Conservation (phyloP, 2,797 vertebrate genomes). For the Melanotaenia trifasciata region DNA sequence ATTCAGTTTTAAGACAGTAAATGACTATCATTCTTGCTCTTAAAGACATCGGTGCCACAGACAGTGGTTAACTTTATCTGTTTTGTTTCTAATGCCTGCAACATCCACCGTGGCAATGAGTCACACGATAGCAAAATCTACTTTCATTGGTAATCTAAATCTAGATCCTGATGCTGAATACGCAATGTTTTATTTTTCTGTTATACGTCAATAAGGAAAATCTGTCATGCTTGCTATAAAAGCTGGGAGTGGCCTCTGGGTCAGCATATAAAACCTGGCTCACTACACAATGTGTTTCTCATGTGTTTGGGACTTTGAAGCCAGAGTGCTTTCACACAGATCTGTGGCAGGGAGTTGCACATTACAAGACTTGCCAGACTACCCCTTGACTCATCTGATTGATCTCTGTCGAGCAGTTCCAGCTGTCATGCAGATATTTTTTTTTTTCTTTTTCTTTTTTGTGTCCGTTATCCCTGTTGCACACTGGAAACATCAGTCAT, state of each 20-base stretch:
- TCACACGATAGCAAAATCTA: background rate
- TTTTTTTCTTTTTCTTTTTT: no score
- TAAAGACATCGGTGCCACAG: background rate
- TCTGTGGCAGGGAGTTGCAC: no score
- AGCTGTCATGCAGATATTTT: background rate
- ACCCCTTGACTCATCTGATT: background rate
- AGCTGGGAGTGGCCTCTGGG: background rate
- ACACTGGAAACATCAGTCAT: background rate
- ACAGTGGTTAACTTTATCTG: no score
- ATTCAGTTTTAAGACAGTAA: background rate
- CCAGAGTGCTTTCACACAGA: no score
- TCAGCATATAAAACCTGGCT: background rate
- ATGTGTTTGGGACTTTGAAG: background rate
- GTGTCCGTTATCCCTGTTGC: no score
- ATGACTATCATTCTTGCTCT: background rate
- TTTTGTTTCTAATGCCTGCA: background rate
- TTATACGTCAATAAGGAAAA: background rate
- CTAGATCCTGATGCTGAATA: background rate
- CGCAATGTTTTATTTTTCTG: background rate
- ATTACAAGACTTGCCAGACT: background rate
- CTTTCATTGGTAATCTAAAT: background rate
- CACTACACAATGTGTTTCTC: background rate
- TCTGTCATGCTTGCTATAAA: background rate
- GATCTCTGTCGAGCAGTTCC: background rate
- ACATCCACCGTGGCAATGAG: background rate